phyloP scores from a whole-genome alignment of 2,797 vertebrate species.

The Acrossocheilus fasciatus region DNA sequence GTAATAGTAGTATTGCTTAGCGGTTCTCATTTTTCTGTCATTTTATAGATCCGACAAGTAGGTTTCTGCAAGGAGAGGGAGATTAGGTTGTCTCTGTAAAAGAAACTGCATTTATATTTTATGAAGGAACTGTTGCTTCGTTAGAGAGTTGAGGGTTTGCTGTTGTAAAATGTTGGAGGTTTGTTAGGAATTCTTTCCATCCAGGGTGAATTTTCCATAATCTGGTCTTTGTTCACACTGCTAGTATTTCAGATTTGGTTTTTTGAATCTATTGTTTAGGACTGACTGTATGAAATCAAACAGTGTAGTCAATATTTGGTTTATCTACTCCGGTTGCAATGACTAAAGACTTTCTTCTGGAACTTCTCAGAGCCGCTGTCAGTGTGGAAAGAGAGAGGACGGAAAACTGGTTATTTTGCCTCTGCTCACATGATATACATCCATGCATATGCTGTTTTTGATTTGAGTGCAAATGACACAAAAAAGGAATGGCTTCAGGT shows the following conservation, averaged over 20 bases:
- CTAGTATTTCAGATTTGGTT: neutral
- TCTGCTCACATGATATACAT: too few relatives aligned
- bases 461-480: neutral
- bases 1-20: slow-evolving; percentile 11
- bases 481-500: neutral
- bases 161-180: neutral
- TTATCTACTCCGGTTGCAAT: neutral
- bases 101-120: neutral
- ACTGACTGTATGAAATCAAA: neutral
- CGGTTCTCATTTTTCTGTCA: neutral
- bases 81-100: neutral
- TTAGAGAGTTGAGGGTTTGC: neutral
- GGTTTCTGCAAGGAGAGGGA: neutral
- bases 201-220: neutral
- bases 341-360: neutral
- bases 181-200: neutral
- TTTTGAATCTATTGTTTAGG: neutral
- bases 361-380: neutral
- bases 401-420: too few relatives aligned
- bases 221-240: neutral
- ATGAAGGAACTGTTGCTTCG: neutral
- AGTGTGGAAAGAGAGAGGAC: neutral
- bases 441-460: neutral
- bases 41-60: too few relatives aligned
- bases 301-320: neutral